phyloP scores from a whole-genome alignment of 2,888 invertebrate genomes.

The Pristionchus maxplancki region DNA sequence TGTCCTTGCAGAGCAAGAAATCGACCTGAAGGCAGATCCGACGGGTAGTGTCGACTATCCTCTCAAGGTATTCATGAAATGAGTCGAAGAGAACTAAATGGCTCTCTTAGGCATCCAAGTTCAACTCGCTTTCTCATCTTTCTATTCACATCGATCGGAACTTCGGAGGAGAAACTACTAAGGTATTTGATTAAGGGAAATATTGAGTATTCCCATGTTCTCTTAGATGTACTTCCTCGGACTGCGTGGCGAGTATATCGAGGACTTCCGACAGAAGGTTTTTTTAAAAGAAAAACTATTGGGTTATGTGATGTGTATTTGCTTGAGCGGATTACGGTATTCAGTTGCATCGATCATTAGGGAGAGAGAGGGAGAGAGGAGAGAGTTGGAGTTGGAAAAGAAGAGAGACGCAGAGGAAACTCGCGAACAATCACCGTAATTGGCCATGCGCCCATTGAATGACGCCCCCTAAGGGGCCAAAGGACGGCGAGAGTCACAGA shows the following conservation, averaged over 20 bases:
- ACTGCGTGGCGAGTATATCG: constrained; percentile 90
- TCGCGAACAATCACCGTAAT: constrained; percentile 16
- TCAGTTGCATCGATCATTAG: background rate
- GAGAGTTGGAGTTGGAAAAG: background rate
- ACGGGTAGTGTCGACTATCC: constrained; percentile 71
- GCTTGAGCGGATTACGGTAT: background rate
- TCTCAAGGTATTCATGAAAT: constrained; percentile 56
- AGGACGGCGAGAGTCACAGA: constrained; percentile 20
- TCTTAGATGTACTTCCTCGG: constrained; percentile 88
- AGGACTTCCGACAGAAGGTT: constrained; percentile 68
- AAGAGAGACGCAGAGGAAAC: constrained; percentile 23
- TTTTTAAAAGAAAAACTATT: too few relatives aligned
- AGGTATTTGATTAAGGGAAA: constrained; percentile 52
- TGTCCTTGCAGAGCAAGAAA: constrained; percentile 68
- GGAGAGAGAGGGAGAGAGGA: background rate
- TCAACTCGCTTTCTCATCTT: constrained; percentile 91
- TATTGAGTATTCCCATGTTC: constrained; percentile 80
- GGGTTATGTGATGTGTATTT: background rate
- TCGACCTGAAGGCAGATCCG: constrained; percentile 72
- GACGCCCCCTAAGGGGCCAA: background rate
- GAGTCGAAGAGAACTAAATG: background rate
- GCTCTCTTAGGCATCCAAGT: constrained; percentile 86
- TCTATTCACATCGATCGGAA: constrained; percentile 86
- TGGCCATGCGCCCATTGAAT: constrained; percentile 3
- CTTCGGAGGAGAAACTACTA: constrained; percentile 88